Evolutionary conservation across 2,113 vertebrate species (phyloP), one percentile per base, ranked within the genome.

Genomic region (Cyprinodon brontotheroides): DNA sequence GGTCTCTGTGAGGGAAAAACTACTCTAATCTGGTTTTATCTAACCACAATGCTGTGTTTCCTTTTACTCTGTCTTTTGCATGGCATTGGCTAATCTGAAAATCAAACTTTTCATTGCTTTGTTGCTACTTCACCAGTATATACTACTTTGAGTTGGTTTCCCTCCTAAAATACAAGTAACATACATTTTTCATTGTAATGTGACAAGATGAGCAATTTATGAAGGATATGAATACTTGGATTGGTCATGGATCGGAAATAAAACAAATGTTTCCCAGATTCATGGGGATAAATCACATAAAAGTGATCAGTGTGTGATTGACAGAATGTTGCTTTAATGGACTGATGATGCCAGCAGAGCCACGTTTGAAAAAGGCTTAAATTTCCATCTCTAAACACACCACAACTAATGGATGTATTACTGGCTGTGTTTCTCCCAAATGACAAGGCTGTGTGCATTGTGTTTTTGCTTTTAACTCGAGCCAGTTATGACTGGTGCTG

Each of bases 401-500:
- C 67, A 41, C 45, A 71, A 43, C 11, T 38, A 17, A 13, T 11
- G 13, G 13, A 38, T 72, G 72, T 59, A 66, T 70, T 40, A 36
- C 68, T 43, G 68, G 57, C 29, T 70, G 39, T 36, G 48, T 39
- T 53, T 68, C 66, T 53, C 66, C 66, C 47, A 70, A 43, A 43
- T 57, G 38, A 57, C 53, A 60, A 60, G 68, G 53, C 53, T 48
- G 14, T 36, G 39, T 36, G n/a, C 14, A 47, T 71, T 71, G 40
- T 47, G 41, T 45, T 72, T 72, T 48, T 47, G 60, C 60, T 47
- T 62, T 72, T 36, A 72, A 45, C 59, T 11, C n/a, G 40, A 71
- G 13, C 29, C 41, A 62, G 14, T 37, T 45, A 45, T n/a, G 41
- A 45, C 69, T 36, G 70, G 12, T 29, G 70, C 60, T 61, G n/a